Evolutionary conservation across 2,888 invertebrate genomes (phyloP).

Genomic region (Leucoma salicis): DNA sequence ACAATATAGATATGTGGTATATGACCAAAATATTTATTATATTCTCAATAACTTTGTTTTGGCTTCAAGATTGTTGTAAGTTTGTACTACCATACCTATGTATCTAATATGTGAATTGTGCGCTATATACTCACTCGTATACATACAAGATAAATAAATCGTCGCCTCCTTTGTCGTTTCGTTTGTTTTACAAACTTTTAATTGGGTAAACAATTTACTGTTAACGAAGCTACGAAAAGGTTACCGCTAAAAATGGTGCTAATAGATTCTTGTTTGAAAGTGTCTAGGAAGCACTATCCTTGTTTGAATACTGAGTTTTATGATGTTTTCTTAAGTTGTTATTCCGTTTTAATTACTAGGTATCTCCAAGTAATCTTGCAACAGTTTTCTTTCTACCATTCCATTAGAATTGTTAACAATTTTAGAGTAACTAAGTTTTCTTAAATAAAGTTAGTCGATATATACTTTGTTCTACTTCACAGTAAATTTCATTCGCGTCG

Average conservation of each 20-base stretch:
- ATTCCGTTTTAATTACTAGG: neutral
- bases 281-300: slow-evolving; percentile 11
- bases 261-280: slow-evolving; percentile 36
- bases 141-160: slow-evolving; percentile 12
- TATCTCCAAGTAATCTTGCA: too few relatives aligned
- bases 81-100: too few relatives aligned
- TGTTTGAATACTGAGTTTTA: neutral
- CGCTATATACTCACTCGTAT: neutral
- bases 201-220: slow-evolving; percentile 66
- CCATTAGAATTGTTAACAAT: too few relatives aligned
- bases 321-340: neutral
- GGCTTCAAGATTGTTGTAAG: too few relatives aligned
- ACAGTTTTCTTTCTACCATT: too few relatives aligned
- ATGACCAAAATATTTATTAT: too few relatives aligned
- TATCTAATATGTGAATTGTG: neutral
- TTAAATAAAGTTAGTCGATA: too few relatives aligned
- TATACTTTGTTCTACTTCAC: too few relatives aligned
- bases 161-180: slow-evolving; percentile 32
- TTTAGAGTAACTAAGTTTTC: too few relatives aligned
- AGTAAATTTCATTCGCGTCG: too few relatives aligned
- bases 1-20: too few relatives aligned
- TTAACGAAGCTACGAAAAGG: slow-evolving; percentile 53
- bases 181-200: slow-evolving; percentile 63
- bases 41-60: too few relatives aligned
- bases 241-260: slow-evolving; percentile 36